Conservation (phyloP, 2,113 vertebrate species). For the Antechinus stuartii region DNA sequence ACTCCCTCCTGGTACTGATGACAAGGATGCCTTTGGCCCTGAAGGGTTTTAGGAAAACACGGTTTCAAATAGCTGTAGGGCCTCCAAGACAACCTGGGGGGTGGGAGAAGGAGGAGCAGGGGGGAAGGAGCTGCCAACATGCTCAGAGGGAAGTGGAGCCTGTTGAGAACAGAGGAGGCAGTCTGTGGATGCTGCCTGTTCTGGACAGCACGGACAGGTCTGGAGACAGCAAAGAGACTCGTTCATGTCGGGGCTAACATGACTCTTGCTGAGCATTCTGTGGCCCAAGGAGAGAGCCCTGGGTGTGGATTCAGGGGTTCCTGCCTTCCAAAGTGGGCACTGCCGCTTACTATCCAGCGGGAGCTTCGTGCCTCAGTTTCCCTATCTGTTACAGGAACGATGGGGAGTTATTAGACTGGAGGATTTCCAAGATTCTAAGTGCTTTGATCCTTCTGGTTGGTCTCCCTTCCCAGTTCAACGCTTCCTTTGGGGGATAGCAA, state of each 20-base stretch:
- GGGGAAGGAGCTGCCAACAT: background rate
- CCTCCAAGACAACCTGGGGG: background rate
- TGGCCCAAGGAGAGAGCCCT: too few species aligned
- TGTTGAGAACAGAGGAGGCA: background rate
- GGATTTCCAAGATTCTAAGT: background rate
- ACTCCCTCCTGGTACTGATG: slow-evolving; percentile 28
- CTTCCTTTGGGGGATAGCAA: background rate
- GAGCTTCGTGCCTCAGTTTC: background rate
- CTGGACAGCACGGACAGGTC: background rate
- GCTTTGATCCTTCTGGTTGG: background rate
- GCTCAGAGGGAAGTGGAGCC: background rate
- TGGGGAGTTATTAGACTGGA: background rate
- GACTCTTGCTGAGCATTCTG: background rate
- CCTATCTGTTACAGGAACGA: background rate
- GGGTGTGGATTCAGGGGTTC: background rate
- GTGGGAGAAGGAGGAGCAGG: background rate
- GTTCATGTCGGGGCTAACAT: background rate
- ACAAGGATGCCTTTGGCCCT: slow-evolving; percentile 55
- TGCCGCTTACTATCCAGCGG: background rate
- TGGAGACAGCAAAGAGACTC: background rate
- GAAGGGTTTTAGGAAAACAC: slow-evolving; percentile 15
- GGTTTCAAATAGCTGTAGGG: slow-evolving; percentile 10
- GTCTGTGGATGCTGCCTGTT: background rate
- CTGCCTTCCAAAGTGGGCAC: background rate
- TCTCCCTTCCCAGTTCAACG: background rate